Base-by-base conservation (phyloP, 2,113 vertebrate genomes). In the Muntiacus reevesi region DNA sequence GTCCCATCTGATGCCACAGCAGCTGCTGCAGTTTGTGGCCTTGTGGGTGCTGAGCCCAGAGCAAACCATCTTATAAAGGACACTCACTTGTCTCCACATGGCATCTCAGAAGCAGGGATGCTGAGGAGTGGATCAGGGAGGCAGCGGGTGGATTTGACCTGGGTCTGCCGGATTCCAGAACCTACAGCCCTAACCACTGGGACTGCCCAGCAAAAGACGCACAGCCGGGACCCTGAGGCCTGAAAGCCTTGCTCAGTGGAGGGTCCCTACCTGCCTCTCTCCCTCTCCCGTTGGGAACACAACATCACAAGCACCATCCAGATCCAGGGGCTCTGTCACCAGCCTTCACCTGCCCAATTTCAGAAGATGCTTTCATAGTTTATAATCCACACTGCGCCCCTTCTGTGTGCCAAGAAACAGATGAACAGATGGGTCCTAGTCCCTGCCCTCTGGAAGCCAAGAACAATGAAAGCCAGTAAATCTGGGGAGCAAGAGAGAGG, bases 401-500 rank as follows among this genome's bases (percentile, higher is more conserved):
- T 83, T 59, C 2, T 14, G 1, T 7, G 50, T 3, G 19, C 60
- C 14, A 7, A 57, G 71, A 55, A 33, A 60, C 76, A 57, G 78
- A 15, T 16, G 7, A 16, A 2, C 28, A 25, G n/a, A 5, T 9
- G 19, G 43, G 17, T n/a, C 45, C 50, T 6, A 23, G 54, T 19
- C 43, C 30, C 87, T 27, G 45, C 12, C 84, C 52, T 83, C 7
- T 0, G 0, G 55, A 21, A 87, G 23, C 55, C 50, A 59, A 2
- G 0, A 21, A 7, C 2, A 1, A 3, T 1, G 9, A 67, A 17
- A n/a, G 16, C 67, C 57, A 23, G 1, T 21, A 28, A 25, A 43
- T 23, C 91, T 2, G 16, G 57, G 28, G 25, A 25, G 2, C 0
- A 5, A 28, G 40, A 43, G 50, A 14, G 13, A 45, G 33, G 25